Percentiles rank a stretch among this genome's conserved stretches.
These are phyloP conservation scores for Morpho achilles DNA, from an alignment of 2,888 invertebrate genomes.

Conservation along the genomic window DNA sequence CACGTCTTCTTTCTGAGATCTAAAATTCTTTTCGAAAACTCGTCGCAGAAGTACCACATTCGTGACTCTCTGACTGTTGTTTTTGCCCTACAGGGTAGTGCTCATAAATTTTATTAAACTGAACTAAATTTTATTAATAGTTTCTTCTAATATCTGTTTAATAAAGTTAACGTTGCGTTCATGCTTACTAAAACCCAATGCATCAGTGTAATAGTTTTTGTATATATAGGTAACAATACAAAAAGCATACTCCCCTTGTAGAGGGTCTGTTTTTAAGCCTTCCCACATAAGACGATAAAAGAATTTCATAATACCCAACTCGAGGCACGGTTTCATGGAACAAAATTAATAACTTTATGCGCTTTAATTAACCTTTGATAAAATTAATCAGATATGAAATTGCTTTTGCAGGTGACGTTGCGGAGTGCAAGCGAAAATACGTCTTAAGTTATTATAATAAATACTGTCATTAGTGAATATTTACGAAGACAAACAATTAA, in stretches of 20 bases:
- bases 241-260: neutral
- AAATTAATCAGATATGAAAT: conserved; percentile 27
- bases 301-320: conserved; percentile 28
- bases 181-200: too few relatives aligned
- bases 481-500: neutral
- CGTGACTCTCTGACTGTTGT: too few relatives aligned
- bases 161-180: too few relatives aligned
- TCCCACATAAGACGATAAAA: conserved; percentile 23
- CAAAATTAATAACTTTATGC: conserved; percentile 31
- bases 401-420: conserved; percentile 24
- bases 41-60: too few relatives aligned
- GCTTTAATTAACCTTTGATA: conserved; percentile 29
- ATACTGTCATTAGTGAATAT: neutral
- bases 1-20: too few relatives aligned
- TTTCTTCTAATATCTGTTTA: too few relatives aligned
- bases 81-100: too few relatives aligned
- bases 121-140: too few relatives aligned
- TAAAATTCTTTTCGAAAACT: too few relatives aligned
- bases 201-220: too few relatives aligned
- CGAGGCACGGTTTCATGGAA: conserved; percentile 24
- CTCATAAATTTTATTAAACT: too few relatives aligned
- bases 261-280: conserved; percentile 18
- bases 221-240: neutral
- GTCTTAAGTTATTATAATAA: conserved; percentile 21
- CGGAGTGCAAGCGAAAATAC: conserved; percentile 20